A percentile compares a stretch with the other conserved stretches of the same genome.
Conservation (phyloP, 2,797 vertebrate genomes). For the Bradypus variegatus region DNA sequence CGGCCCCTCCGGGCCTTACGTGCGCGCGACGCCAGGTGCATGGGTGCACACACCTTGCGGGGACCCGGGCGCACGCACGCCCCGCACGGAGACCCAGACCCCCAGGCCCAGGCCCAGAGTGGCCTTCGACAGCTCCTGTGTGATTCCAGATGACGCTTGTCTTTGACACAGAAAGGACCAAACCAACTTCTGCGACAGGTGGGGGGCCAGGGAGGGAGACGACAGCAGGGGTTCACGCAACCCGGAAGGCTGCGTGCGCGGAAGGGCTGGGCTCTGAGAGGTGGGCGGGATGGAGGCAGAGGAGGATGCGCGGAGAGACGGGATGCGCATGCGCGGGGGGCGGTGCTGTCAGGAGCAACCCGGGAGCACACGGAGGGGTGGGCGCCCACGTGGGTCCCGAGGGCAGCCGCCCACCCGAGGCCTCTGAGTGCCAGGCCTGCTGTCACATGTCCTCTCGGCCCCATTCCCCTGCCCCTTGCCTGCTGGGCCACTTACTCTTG, state of each 20-base stretch:
- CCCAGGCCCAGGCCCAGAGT: no score
- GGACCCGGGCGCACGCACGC: no score
- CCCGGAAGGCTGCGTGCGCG: no score
- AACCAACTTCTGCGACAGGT: background rate
- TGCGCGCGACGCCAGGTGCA: no score
- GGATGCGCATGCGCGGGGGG: background rate
- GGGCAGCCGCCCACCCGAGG: background rate
- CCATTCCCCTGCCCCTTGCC: background rate
- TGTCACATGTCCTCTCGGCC: background rate
- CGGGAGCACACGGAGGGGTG: accelerated
- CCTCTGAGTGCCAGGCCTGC: no score
- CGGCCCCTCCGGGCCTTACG: no score
- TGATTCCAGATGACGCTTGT: background rate
- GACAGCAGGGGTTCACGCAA: background rate
- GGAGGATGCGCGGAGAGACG: background rate
- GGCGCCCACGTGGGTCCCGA: accelerated
- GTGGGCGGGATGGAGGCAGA: no score
- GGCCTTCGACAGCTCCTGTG: accelerated
- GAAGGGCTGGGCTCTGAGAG: background rate
- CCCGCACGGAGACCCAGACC: accelerated
- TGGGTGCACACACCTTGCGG: background rate
- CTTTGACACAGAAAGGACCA: background rate
- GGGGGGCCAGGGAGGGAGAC: background rate
- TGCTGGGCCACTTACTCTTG: background rate
- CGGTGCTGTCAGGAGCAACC: background rate